Conservation (phyloP, 2,797 vertebrate species). For the Muscicapa striata region DNA sequence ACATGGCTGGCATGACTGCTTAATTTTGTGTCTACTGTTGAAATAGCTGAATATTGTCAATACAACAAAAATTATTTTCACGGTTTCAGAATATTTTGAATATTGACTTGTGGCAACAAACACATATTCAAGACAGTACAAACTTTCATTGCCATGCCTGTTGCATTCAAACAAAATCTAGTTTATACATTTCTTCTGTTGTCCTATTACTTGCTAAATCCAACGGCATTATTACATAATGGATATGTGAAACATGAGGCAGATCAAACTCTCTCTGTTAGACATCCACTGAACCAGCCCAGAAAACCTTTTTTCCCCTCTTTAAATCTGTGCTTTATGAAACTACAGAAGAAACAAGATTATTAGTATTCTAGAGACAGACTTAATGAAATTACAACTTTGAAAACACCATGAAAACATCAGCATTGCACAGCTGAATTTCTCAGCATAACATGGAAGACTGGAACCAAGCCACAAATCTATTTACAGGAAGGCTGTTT, state of each 20-base stretch:
- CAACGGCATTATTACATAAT: background rate
- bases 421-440: background rate
- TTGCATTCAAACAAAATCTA: background rate
- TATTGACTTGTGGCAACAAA: background rate
- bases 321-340: background rate
- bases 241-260: background rate
- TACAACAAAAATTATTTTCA: background rate
- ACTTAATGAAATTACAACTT: background rate
- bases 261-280: background rate
- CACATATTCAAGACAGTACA: rapidly evolving
- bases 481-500: background rate
- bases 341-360: background rate
- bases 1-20: background rate
- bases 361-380: background rate
- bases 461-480: background rate
- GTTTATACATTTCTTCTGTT: background rate
- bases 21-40: background rate
- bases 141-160: background rate
- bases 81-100: background rate
- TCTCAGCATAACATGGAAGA: background rate
- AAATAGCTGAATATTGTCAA: background rate
- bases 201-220: background rate
- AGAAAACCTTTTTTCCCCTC: background rate
- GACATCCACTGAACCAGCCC: background rate
- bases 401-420: background rate